Evolutionary conservation across 2,113 vertebrate genomes (phyloP).

Genomic region (Gila orcuttii): DNA sequence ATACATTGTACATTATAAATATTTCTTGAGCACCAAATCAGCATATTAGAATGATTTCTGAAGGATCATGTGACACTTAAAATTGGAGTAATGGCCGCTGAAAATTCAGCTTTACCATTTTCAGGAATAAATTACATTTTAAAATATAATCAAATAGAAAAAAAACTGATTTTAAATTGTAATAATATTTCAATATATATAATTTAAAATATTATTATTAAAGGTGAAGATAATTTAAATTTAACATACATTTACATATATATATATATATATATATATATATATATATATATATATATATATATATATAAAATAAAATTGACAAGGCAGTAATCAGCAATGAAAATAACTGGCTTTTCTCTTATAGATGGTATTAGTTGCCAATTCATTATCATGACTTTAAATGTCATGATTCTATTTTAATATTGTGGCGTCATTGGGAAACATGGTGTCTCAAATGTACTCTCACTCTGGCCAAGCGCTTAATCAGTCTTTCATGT

Average conservation of each 20-base stretch:
- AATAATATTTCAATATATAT: no score
- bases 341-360: neutral
- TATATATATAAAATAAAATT: neutral
- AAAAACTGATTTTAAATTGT: neutral
- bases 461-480: conserved; percentile 6
- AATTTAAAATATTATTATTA: no score
- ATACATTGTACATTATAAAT: no score
- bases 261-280: neutral
- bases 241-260: no score
- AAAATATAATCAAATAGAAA: no score
- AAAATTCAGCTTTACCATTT: neutral
- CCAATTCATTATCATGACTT: neutral
- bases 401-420: conserved; percentile 19
- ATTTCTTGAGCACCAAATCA: neutral
- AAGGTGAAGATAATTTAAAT: no score
- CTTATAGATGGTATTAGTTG: neutral
- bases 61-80: neutral
- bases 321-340: neutral
- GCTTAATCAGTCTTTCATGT: conserved; percentile 16
- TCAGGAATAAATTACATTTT: neutral
- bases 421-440: neutral
- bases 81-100: neutral
- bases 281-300: neutral
- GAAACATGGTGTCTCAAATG: conserved; percentile 4
- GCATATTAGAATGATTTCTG: neutral